Evolutionary conservation across 2,113 vertebrate genomes (phyloP), one percentile per base, ranked within the genome.

Genomic region (Alosa alosa): DNA sequence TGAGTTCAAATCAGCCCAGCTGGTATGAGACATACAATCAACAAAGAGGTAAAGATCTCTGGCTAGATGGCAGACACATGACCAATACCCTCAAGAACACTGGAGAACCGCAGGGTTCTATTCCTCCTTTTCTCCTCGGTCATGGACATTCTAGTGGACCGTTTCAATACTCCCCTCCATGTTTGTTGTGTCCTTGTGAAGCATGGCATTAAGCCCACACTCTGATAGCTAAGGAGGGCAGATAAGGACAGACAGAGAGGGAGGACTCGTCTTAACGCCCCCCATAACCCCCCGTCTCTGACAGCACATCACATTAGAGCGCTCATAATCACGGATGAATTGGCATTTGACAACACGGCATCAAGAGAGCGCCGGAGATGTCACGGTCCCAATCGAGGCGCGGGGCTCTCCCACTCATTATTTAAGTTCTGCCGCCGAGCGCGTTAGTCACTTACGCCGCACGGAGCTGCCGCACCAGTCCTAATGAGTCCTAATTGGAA

Each of bases 401-500:
- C 89, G 75, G 55, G 90, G 88, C 91, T 88, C 89, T 92, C 89
- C 72, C 88, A 78, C 89, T 91, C 88, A 90, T 92, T 91, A 90
- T 86, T 84, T 60, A 87, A 87, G 89, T 88, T 88, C 83, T 17
- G 84, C 85, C 86, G 84, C 87, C 90, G 86, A 81, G 45, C 57
- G 86, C 86, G 88, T 89, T 91, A 83, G 84, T 90, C 85, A 87
- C 90, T 90, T 91, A 93, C 20, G 15, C 91, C 85, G 92, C 91
- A 83, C 31, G 31, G 31, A 83, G 91, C 90, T 88, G 86, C 87
- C 82, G 86, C 90, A 85, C 81, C 91, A 81, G 57, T 88, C 89
- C 91, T 94, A 91, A 95, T 91, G 88, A 92, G 88, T 87, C 88
- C 84, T 93, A 93, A 93, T 91, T 92, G 89, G 83, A 86, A 88